Base-by-base conservation (phyloP, 2,113 vertebrate species). In the Orientallactaga bullata region DNA sequence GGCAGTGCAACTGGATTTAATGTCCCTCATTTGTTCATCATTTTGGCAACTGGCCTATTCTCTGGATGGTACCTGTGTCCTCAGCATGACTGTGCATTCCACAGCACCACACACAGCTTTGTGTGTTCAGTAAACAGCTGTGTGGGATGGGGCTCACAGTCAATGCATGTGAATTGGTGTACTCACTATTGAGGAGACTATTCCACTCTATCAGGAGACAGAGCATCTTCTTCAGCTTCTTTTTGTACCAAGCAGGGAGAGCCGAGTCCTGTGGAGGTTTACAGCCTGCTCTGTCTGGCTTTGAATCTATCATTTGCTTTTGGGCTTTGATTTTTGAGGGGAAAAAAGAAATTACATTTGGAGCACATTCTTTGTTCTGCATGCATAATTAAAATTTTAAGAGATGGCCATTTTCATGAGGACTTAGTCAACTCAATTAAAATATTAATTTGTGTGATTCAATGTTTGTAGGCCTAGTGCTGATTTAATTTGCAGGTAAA, bases 301-400 rank as follows among this genome's bases (percentile, higher is more conserved):
- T 94, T 77, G 60, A 94, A 95, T 96, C 96, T 96, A 89, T 91
- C 69, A 91, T 96, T 88, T 93, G 55, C 77, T 88, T 95, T 94
- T 28, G 32, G n/a, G 37, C 39, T 96, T 89, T 78, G 15, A 71
- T 84, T 82, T 89, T 95, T 82, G 55, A 12, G 3, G 32, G 35
- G 3, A 32, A 32, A 65, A 42, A 69, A 85, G 13, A 68, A 66
- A 47, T 94, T 47, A 91, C 69, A 93, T 91, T 95, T 93, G 61
- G 74, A 94, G 90, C 7, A 91, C 23, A 63, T 35, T 86, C 60
- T 94, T 95, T 94, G 74, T 95, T 95, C 74, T 94, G 39, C 85
- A 90, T 76, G 10, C 66, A 91, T 94, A 95, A 96, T 94, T 95
- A 94, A 94, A 89, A 91, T 80, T 65, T 80, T 96, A 91, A 95